Conservation (phyloP, 2,797 vertebrate species). For the Austrolebias charrua region DNA sequence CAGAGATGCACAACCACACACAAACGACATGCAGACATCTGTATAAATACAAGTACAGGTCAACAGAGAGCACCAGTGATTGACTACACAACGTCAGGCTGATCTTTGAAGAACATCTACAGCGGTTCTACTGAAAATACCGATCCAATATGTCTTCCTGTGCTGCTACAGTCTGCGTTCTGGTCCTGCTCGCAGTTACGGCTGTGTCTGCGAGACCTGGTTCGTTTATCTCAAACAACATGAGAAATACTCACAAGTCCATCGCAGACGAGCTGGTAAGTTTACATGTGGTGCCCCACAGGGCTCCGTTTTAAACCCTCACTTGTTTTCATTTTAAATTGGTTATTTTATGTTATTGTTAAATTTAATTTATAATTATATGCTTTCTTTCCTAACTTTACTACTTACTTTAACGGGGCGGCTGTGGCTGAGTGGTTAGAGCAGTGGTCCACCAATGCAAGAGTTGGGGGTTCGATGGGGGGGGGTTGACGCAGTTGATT, state of each 20-base stretch:
- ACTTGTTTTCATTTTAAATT: background rate
- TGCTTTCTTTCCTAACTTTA: no score
- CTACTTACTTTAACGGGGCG: no score
- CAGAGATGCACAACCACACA: conserved; percentile 30
- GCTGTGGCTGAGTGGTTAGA: no score
- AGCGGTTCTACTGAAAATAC: background rate
- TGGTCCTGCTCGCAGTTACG: conserved; percentile 48
- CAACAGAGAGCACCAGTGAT: conserved; percentile 39
- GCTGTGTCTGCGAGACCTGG: background rate
- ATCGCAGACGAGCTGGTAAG: conserved; percentile 54
- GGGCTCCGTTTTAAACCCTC: background rate
- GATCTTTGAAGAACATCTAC: background rate
- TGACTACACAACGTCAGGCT: conserved; percentile 1
- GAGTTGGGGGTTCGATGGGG: no score
- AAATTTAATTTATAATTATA: background rate
- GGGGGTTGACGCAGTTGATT: no score
- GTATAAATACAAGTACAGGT: conserved; percentile 57
- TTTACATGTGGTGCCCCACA: conserved; percentile 24
- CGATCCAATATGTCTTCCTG: conserved; percentile 31
- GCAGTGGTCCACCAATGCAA: no score
- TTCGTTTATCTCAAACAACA: fast-evolving
- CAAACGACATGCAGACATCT: conserved; percentile 23
- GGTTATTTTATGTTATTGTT: no score
- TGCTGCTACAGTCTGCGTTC: conserved; percentile 20
- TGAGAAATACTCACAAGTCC: background rate